These are phyloP conservation scores for Troides aeacus DNA, from an alignment of 2,888 invertebrate genomes.

Conservation along the genomic window DNA sequence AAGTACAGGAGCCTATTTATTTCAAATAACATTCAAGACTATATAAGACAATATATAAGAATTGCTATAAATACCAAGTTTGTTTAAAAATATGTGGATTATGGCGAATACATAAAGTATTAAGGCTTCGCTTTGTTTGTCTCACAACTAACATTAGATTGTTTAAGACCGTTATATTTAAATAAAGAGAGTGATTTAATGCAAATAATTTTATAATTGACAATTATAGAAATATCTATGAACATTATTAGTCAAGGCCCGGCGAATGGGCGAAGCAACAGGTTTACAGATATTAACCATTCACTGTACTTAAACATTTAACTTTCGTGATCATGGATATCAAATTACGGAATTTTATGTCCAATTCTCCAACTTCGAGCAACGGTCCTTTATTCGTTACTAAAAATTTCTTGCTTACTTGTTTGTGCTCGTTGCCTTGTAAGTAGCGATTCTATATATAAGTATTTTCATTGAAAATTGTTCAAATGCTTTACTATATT, in stretches of 20 bases:
- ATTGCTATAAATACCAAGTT: no score
- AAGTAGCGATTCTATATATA: neutral
- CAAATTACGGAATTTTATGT: neutral
- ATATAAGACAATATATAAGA: neutral
- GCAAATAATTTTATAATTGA: conserved; percentile 11
- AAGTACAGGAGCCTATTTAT: no score
- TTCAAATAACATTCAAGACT: no score
- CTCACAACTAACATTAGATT: neutral
- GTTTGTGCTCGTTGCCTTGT: neutral
- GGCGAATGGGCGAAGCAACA: conserved; percentile 24
- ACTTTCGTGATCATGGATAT: conserved; percentile 6
- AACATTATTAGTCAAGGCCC: conserved; percentile 23
- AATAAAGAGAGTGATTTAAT: conserved; percentile 2
- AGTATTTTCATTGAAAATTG: neutral
- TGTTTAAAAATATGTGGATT: neutral
- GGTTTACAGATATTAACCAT: conserved; percentile 27
- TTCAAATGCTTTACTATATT: no score
- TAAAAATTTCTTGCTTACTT: neutral
- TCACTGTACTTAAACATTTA: conserved; percentile 27
- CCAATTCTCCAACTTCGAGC: neutral
- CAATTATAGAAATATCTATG: conserved; percentile 24
- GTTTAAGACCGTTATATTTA: neutral
- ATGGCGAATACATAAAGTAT: neutral
- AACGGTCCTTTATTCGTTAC: neutral
- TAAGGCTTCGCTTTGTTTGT: neutral